Conservation (phyloP, 1,140 invertebrate genomes). For the Cataglyphis hispanica region DNA sequence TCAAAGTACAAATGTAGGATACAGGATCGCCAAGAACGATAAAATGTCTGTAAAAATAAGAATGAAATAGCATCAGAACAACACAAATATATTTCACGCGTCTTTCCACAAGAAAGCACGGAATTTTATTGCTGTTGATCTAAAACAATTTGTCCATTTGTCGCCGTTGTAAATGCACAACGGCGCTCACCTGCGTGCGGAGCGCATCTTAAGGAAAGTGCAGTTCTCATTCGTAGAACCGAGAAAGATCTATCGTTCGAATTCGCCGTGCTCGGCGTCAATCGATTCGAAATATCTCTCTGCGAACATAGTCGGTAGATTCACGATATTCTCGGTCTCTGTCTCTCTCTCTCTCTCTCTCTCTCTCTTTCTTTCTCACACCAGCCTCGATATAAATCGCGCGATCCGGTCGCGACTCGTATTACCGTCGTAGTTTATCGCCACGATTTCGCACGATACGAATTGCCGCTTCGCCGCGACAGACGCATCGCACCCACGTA, state of each 20-base stretch:
- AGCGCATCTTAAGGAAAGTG: conserved; percentile 59
- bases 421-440: conserved; percentile 60
- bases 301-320: conserved; percentile 49
- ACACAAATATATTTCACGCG: conserved; percentile 47
- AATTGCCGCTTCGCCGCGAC: conserved; percentile 58
- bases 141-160: conserved; percentile 56
- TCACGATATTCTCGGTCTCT: conserved; percentile 61
- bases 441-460: conserved; percentile 39
- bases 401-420: conserved; percentile 29
- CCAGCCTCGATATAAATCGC: conserved; percentile 68
- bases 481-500: conserved; percentile 54
- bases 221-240: conserved; percentile 49
- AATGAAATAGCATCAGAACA: not conserved
- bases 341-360: conserved; percentile 27
- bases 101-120: conserved; percentile 2
- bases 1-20: not conserved
- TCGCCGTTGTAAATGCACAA: conserved; percentile 49
- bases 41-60: not conserved
- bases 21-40: conserved; percentile 8
- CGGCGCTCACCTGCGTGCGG: conserved; percentile 61
- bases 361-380: conserved; percentile 31
- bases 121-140: conserved; percentile 43
- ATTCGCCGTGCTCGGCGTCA: conserved; percentile 50
- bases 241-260: conserved; percentile 71
- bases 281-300: conserved; percentile 54